Conservation (phyloP, 2,888 invertebrate species). For the Cryptophagus acutangulus region DNA sequence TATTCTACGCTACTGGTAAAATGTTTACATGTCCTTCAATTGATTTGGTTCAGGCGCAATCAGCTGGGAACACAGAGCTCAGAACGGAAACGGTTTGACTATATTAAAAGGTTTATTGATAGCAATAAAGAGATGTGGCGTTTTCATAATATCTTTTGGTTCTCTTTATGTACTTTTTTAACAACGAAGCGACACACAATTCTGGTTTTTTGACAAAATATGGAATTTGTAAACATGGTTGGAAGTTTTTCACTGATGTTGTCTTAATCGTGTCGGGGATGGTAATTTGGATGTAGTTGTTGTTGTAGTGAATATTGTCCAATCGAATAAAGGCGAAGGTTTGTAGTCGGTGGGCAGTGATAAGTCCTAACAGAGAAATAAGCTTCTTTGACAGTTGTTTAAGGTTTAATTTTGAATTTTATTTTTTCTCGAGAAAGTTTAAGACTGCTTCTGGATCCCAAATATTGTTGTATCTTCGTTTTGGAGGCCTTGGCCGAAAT, state of each 20-base stretch:
- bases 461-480: slow-evolving; percentile 8
- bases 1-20: too few relatives aligned
- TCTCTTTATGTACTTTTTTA: background rate
- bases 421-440: background rate
- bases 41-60: too few relatives aligned
- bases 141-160: too few relatives aligned
- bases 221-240: background rate
- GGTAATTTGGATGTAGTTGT: background rate
- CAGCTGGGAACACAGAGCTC: too few relatives aligned
- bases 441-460: slow-evolving; percentile 10
- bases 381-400: background rate
- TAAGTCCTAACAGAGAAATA: background rate
- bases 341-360: background rate
- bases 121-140: too few relatives aligned
- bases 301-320: background rate
- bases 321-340: background rate
- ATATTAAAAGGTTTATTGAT: too few relatives aligned
- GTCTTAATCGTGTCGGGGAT: background rate
- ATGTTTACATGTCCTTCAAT: too few relatives aligned
- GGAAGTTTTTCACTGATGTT: background rate
- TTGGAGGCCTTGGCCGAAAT: slow-evolving; percentile 4
- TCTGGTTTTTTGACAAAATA: background rate
- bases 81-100: too few relatives aligned
- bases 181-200: background rate
- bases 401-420: background rate